Evolutionary conservation across 2,888 invertebrate genomes (phyloP).

Genomic region (Microctonus brassicae): DNA sequence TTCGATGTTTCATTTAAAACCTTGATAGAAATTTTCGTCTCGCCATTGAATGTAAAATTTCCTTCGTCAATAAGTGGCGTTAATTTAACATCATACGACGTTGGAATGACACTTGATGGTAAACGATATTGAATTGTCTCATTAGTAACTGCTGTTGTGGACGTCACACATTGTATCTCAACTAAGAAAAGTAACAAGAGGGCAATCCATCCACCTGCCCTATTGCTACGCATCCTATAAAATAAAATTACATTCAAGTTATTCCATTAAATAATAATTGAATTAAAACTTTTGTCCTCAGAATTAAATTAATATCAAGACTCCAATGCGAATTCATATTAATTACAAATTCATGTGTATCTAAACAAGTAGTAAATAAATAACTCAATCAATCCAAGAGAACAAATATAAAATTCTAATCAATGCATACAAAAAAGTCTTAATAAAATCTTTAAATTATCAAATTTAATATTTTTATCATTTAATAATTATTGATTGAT

Average conservation of each 20-base stretch:
- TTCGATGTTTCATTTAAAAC: slow-evolving; percentile 58
- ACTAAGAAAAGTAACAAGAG: slow-evolving; percentile 26
- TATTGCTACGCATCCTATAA: slow-evolving; percentile 27
- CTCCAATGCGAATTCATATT: too few species aligned
- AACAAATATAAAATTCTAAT: too few species aligned
- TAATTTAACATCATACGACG: slow-evolving; percentile 72
- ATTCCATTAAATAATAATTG: slow-evolving; percentile 11
- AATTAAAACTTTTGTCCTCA: neutral
- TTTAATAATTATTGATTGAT: too few species aligned
- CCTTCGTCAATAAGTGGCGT: slow-evolving; percentile 70
- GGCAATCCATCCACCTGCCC: slow-evolving; percentile 28
- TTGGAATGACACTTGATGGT: slow-evolving; percentile 71
- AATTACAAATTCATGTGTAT: too few species aligned
- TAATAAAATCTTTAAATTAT: too few species aligned
- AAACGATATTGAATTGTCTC: slow-evolving; percentile 68
- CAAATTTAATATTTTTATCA: neutral
- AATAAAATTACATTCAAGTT: neutral
- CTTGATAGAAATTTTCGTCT: slow-evolving; percentile 37
- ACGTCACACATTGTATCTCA: neutral
- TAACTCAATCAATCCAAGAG: too few species aligned
- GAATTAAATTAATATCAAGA: too few species aligned
- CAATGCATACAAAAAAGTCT: too few species aligned
- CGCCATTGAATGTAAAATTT: slow-evolving; percentile 50
- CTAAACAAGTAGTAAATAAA: too few species aligned
- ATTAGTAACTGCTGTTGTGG: neutral